These are phyloP conservation scores for Parasteatoda lunata DNA, from an alignment of 2,888 invertebrate genomes.

Conservation along the genomic window DNA sequence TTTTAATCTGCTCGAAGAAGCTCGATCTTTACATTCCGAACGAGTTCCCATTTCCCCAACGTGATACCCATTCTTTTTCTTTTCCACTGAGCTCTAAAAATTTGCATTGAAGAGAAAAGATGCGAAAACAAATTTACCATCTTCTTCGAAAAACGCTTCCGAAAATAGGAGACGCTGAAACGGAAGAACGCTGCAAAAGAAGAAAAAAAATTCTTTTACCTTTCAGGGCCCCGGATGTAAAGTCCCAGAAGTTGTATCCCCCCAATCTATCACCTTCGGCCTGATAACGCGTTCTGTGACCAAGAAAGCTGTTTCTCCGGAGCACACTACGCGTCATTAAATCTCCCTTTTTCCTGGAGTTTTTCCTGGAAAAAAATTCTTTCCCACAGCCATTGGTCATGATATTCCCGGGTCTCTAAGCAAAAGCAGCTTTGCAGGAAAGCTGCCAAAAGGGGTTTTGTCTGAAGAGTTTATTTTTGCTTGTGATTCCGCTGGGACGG, in stretches of 20 bases:
- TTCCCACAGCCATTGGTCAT: slow-evolving; percentile 44
- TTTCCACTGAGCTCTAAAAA: neutral
- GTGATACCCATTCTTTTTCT: neutral
- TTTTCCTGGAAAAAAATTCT: slow-evolving; percentile 24
- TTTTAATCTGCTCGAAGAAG: neutral
- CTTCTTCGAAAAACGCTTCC: slow-evolving; percentile 5
- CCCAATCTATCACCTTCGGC: slow-evolving; percentile 54
- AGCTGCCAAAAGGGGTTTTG: slow-evolving; percentile 38
- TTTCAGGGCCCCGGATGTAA: neutral
- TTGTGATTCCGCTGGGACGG: slow-evolving; percentile 21
- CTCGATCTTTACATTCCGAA: neutral
- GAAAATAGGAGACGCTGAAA: neutral
- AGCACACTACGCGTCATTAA: slow-evolving; percentile 40
- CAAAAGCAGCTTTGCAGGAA: slow-evolving; percentile 26
- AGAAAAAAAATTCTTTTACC: neutral
- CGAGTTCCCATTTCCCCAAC: neutral
- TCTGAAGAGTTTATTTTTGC: slow-evolving; percentile 35
- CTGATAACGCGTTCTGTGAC: slow-evolving; percentile 59
- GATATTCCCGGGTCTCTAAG: slow-evolving; percentile 33
- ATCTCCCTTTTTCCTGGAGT: slow-evolving; percentile 23
- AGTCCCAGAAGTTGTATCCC: slow-evolving; percentile 26
- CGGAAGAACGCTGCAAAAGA: neutral
- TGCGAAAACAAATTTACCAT: slow-evolving; percentile 15
- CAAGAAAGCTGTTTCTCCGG: slow-evolving; percentile 28
- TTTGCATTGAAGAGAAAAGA: neutral